These are phyloP conservation scores for Sphaerophoria taeniata DNA, from an alignment of 2,888 invertebrate genomes.

Conservation along the genomic window DNA sequence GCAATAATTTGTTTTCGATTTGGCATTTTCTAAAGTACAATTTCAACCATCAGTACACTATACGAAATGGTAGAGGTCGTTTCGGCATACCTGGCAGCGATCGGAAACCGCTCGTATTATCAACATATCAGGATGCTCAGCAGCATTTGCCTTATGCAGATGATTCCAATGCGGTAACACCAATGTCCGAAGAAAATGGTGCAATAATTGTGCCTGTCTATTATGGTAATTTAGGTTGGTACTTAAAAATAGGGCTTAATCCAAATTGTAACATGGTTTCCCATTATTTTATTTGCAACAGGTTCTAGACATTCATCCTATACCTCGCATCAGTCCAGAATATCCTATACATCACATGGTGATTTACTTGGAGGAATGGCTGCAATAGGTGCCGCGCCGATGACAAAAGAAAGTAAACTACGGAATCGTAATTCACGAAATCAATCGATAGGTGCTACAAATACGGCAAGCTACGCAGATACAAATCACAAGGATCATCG, in stretches of 20 bases:
- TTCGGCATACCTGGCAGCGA: slow-evolving; percentile 93
- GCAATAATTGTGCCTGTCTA: slow-evolving; percentile 96
- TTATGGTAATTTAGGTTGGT: slow-evolving; percentile 91
- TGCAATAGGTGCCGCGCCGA: slow-evolving; percentile 81
- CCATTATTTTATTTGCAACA: slow-evolving; percentile 54
- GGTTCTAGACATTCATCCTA: slow-evolving; percentile 97
- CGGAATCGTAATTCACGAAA: slow-evolving; percentile 90
- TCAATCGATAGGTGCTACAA: slow-evolving; percentile 86
- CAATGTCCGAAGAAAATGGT: slow-evolving; percentile 98
- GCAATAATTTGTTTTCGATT: slow-evolving; percentile 38
- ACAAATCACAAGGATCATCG: slow-evolving; percentile 87
- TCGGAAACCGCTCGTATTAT: slow-evolving; percentile 95
- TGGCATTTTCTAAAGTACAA: slow-evolving; percentile 67
- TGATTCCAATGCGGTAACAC: slow-evolving; percentile 98
- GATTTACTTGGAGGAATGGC: slow-evolving; percentile 92
- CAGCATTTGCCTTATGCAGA: slow-evolving; percentile 98
- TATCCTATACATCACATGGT: slow-evolving; percentile 97
- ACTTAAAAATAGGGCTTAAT: no score
- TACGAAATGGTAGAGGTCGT: slow-evolving; percentile 91
- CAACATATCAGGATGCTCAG: slow-evolving; percentile 96
- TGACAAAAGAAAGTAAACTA: slow-evolving; percentile 93
- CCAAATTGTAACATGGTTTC: no score
- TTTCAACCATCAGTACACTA: slow-evolving; percentile 86
- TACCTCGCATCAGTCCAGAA: slow-evolving; percentile 96
- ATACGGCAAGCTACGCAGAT: slow-evolving; percentile 85